Evolutionary conservation across 2,888 invertebrate genomes (phyloP), one percentile per base, ranked within the genome.

Genomic region (Cataglyphis altisquamis): DNA sequence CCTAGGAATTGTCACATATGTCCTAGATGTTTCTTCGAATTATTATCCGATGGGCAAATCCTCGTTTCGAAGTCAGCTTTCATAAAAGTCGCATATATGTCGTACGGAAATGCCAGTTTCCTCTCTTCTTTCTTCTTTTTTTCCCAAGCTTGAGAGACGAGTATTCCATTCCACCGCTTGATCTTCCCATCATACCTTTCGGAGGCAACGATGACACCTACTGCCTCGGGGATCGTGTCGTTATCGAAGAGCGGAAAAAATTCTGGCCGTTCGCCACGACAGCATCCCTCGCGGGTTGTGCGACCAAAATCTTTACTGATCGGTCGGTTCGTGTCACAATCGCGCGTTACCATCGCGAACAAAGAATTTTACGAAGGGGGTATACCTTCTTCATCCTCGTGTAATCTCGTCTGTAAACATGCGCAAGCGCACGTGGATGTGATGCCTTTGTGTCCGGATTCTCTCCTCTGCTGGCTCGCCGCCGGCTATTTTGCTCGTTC

Each of bases 321-420:
- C 52, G 21, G 39, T 52, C 55, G 72, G 39, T 36, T 78, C 64
- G 74, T 75, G 85, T 82, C 85, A 73, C 83, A 81, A 83, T 85
- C 45, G 68, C 21, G 41, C 48, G 32, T 21, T 18, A 18, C 63
- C 60, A 68, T 25, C 25, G 57, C 66, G 83, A 66, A 82, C 81
- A 63, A 86, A 83, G 78, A 83, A 82, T 86, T 87, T 78, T 73
- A 83, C 67, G 62, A 73, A 66, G 36, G 48, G 48, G 52, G 57
- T 62, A 9, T 55, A 29, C 32, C 45, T 21, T 45, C 32, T 15
- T 18, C 32, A 21, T 5, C 5, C 60, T 60, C 63, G 52, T 63
- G 70, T 86, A 86, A 86, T 86, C 85, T 81, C 72, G 74, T 72
- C 85, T 75, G 85, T 85, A 86, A 86, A 85, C 85, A 86, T 67